Conservation (phyloP, 1,140 invertebrate species). For the Drosophila sproati region DNA sequence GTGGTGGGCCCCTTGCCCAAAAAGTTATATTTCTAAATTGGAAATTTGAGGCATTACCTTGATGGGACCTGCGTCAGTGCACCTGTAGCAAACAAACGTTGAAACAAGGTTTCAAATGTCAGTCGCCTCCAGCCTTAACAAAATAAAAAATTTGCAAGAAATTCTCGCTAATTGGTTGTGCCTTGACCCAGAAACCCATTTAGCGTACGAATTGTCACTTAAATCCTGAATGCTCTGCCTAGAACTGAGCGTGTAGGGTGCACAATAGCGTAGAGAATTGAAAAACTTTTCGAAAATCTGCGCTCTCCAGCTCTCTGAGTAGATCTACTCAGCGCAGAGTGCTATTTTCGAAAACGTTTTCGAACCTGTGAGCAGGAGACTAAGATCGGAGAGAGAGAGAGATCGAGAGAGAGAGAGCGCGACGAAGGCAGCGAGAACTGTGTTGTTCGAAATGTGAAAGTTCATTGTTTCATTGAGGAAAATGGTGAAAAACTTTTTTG, state of each 20-base stretch:
- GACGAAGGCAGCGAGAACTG: slow-evolving; percentile 17
- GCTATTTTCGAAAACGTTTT: slow-evolving; percentile 70
- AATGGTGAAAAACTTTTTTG: slow-evolving; percentile 68
- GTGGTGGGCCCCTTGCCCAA: background rate
- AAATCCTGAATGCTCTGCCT: slow-evolving; percentile 35
- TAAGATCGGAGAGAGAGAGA: slow-evolving; percentile 2
- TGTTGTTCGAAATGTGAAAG: slow-evolving; percentile 71
- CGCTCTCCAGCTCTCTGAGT: slow-evolving; percentile 1
- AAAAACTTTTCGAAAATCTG: slow-evolving; percentile 55
- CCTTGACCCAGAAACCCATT: slow-evolving; percentile 77
- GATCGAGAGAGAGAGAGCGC: slow-evolving; percentile 1
- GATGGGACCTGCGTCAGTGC: slow-evolving; percentile 26
- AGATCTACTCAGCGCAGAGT: slow-evolving; percentile 14
- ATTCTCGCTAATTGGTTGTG: slow-evolving; percentile 41
- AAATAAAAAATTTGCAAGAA: background rate
- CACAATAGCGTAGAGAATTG: slow-evolving; percentile 43
- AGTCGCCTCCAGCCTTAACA: slow-evolving; percentile 7
- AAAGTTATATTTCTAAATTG: background rate
- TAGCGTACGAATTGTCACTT: slow-evolving; percentile 28
- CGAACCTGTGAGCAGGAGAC: slow-evolving; percentile 43
- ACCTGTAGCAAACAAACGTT: background rate
- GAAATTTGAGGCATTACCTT: slow-evolving; percentile 26
- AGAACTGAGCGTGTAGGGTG: slow-evolving; percentile 54
- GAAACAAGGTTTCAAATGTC: slow-evolving; percentile 11
- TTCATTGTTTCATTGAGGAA: slow-evolving; percentile 84